phyloP scores from a whole-genome alignment of 2,113 vertebrate genomes.

The Xenopus tropicalis region DNA sequence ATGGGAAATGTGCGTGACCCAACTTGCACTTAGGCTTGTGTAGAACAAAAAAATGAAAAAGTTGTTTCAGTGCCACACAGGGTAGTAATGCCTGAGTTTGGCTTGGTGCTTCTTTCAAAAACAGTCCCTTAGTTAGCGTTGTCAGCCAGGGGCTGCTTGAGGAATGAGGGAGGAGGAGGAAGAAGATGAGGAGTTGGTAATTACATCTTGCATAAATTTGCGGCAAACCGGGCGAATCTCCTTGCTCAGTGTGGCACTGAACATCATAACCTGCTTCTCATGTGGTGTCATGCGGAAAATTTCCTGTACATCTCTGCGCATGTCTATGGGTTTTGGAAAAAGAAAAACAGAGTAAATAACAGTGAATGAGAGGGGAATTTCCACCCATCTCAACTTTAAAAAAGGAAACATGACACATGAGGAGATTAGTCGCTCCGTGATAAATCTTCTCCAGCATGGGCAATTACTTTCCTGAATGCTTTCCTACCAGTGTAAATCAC shows the following conservation, averaged over 20 bases:
- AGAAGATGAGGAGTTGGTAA: constrained; percentile 48
- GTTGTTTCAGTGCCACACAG: constrained; percentile 45
- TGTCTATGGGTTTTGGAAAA: constrained; percentile 57
- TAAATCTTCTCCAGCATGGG: no score
- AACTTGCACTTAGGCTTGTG: background rate
- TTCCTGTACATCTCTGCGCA: constrained; percentile 82
- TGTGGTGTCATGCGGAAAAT: constrained; percentile 82
- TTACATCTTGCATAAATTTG: constrained; percentile 89
- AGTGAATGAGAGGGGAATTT: no score
- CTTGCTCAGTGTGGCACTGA: constrained; percentile 82
- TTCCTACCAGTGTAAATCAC: no score
- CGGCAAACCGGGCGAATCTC: constrained; percentile 81
- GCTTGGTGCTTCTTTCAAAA: constrained; percentile 49
- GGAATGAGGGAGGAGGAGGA: constrained; percentile 36
- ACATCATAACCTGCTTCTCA: constrained; percentile 86
- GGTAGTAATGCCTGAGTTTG: constrained; percentile 46
- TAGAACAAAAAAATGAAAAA: background rate
- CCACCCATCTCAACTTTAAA: background rate
- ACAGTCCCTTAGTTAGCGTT: constrained; percentile 21
- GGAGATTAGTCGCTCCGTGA: no score
- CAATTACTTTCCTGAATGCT: no score
- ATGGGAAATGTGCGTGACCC: constrained; percentile 37
- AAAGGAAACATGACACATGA: no score
- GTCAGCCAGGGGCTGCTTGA: constrained; percentile 25
- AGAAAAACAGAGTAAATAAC: background rate